Base-by-base conservation (phyloP, 2,113 vertebrate species). In the Shinisaurus crocodilurus region DNA sequence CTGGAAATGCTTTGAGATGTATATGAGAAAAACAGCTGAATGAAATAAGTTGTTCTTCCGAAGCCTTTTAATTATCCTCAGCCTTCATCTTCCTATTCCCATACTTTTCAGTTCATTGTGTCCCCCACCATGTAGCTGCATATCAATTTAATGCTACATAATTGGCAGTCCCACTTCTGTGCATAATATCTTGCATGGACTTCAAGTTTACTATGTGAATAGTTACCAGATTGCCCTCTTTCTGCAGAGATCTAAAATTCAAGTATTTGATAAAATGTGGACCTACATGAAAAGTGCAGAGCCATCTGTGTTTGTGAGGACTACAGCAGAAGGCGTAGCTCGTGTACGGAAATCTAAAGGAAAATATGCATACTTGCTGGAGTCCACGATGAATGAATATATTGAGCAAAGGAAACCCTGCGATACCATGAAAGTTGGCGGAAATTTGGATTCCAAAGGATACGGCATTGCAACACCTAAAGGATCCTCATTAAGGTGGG, bases 401-500 rank as follows among this genome's bases (percentile, higher is more conserved):
- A 99, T 99, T 90, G 99, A 99, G 96, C 99, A 99, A 96, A 97
- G 99, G 86, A 99, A 99, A 94, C 99, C 99, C 85, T 99, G 99
- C 69, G 99, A 99, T 97, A 99, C 99, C 98, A 99, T 99, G 99
- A 99, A 99, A 97, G 99, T 99, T 92, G 99, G 99, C 96, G 99
- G 99, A 85, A 99, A 99, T 98, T 98, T 99, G 97, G 99, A 99
- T 97, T 99, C 99, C 97, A 99, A 99, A 97, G 99, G 99, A 97
- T 99, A 99, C 94, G 99, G 99, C 96, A 99, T 99, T 97, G 99
- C 99, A 95, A 99, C 99, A 95, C 99, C 99, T 96, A 99, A 99
- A 98, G 99, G 98, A 99, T 99, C 99, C 97, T 98, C 99, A 99
- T 99, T 99, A 99, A 99, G 99, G 99, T 99, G 99, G 99, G 99